Evolutionary conservation across 2,888 invertebrate species (phyloP), one percentile per base, ranked within the genome.

Genomic region (Litoditis marina): DNA sequence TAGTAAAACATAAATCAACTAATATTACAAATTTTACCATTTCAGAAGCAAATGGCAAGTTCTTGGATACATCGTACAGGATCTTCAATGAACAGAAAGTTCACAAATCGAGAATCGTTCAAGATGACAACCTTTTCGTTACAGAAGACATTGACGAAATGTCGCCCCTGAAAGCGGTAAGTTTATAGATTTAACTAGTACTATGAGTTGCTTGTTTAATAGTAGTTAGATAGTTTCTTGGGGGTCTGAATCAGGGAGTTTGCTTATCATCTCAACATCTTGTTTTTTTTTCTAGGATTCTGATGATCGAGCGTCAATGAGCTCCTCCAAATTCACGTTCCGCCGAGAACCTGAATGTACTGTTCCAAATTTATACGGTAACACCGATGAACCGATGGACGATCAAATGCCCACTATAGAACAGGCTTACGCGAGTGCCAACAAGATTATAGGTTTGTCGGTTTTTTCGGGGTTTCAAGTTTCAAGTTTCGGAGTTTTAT

Each of bases 11-110:
- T n/a, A n/a, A n/a, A n/a, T n/a, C n/a, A n/a, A n/a, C n/a, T n/a
- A n/a, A n/a, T n/a, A n/a, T 19, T 47, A 6, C 7, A 16, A 54
- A 11, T 25, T 56, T n/a, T n/a, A n/a, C n/a, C n/a, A n/a, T 53
- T 70, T 52, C 56, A 66, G 66, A 62, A 64, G 71, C 74, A 22
- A 74, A 71, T 31, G 74, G 74, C 22, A 77, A 77, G 55, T 77
- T 74, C 51, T 36, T 77, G 36, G 77, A 77, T 60, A 73, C 77
- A 0, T 73, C 77, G 4, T 74, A 74, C 50, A 55, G 70, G 8
- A 77, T 77, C 52, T 77, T 74, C 68, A 73, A 77, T 68, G 73
- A 77, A 51, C 77, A 77, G 59, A 73, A 74, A 56, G 71, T 71
- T 25, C 69, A 73, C 52, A 71, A 71, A 60, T 65, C 73, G n/a